Base-by-base conservation (phyloP, 1,140 invertebrate genomes). In the Battus philenor region DNA sequence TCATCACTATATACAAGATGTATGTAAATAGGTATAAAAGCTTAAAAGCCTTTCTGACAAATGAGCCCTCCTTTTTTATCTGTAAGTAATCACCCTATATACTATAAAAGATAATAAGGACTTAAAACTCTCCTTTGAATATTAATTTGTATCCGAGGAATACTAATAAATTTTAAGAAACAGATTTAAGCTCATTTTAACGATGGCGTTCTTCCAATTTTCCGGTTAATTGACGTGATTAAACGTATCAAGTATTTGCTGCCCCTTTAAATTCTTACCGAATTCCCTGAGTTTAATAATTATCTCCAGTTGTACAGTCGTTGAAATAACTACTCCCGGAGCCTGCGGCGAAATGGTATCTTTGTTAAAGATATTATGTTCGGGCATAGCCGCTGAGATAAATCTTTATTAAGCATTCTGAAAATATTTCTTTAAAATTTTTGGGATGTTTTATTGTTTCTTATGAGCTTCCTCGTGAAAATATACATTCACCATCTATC, bases 211-310 rank as follows among this genome's bases (percentile, higher is more conserved):
- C 38, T 57, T 59, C 54, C 53, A 74, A 72, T 76, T 74, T 72
- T 70, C 64, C 50, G 49, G 64, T 63, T 70, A 72, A 79, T 76
- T 79, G 58, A 70, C 58, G 65, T 59, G 65, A 74, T 76, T 74
- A 71, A 74, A 74, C 54, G 54, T 48, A 49, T 59, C 59, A 69
- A 61, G 50, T 54, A 56, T 59, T 75, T 57, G 39, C 58, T 60
- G 39, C 41, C 53, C 60, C 57, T 66, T 64, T 62, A 63, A 64
- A 62, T 47, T 56, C 59, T 65, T 57, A 53, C 54, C 60, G 64
- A 65, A 68, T 58, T 68, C 54, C 39, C 44, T 47, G 57, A 66
- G 62, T 51, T 47, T 48, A 67, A 67, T 71, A 73, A 73, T 70
- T 72, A 65, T 55, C 38, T 59, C 65, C 54, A 62, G 54, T 68